phyloP scores from a whole-genome alignment of 1,140 invertebrate genomes.

The Nebria ingens region DNA sequence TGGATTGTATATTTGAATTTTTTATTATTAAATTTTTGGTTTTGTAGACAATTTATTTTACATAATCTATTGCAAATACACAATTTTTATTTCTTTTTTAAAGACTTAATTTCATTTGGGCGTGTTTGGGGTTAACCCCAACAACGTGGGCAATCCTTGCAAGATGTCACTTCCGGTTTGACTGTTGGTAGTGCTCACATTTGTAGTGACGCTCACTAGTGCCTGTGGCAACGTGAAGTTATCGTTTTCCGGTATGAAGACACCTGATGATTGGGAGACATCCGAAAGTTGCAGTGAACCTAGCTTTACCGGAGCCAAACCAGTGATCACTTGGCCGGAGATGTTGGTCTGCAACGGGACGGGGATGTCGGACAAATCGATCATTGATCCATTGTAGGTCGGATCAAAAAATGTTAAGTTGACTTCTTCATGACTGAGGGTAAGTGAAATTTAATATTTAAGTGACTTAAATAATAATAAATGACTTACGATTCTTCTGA shows the following conservation, averaged over 20 bases:
- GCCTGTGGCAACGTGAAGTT: neutral
- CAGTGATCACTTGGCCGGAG: slow-evolving; percentile 40
- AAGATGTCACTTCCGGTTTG: neutral
- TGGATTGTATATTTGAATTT: slow-evolving; percentile 4
- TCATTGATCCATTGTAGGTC: slow-evolving; percentile 34
- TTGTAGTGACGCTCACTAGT: neutral
- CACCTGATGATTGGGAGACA: neutral
- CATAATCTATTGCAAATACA: neutral
- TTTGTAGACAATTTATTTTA: slow-evolving; percentile 3
- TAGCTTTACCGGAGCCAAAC: slow-evolving; percentile 37
- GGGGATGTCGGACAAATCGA: slow-evolving; percentile 40
- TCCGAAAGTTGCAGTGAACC: slow-evolving; percentile 24
- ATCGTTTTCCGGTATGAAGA: neutral
- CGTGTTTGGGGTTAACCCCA: neutral
- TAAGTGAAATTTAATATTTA: slow-evolving; percentile 7
- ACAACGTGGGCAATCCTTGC: neutral
- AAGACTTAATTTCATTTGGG: neutral
- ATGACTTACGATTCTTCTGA: slow-evolving; percentile 13
- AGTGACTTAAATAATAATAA: neutral
- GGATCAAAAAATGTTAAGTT: slow-evolving; percentile 44
- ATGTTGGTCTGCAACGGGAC: slow-evolving; percentile 42
- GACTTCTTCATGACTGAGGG: slow-evolving; percentile 38
- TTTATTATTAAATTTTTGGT: slow-evolving; percentile 7
- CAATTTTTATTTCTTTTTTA: neutral
- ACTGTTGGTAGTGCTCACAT: neutral